Conservation (phyloP, 2,888 invertebrate species). For the Dusona sp. region DNA sequence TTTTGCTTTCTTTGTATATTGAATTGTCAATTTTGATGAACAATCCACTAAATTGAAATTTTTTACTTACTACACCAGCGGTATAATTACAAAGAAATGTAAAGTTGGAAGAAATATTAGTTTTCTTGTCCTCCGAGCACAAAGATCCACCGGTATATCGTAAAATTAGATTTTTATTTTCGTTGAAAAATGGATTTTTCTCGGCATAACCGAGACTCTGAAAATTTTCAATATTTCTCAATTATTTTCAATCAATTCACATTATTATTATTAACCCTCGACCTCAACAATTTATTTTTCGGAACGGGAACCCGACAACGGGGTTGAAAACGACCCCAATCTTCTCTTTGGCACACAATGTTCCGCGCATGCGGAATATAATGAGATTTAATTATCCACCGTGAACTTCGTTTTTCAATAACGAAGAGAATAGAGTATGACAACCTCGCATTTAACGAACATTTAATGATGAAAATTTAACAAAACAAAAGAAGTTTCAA, state of each 20-base stretch:
- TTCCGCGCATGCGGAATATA: no score
- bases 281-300: no score
- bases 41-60: neutral
- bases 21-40: neutral
- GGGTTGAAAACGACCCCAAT: no score
- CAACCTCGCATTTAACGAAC: no score
- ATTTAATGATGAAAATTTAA: no score
- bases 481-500: no score
- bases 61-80: slow-evolving; percentile 65
- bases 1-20: neutral
- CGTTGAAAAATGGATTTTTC: slow-evolving; percentile 72
- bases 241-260: neutral
- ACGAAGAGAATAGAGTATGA: no score
- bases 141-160: slow-evolving; percentile 75
- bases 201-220: slow-evolving; percentile 78
- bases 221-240: slow-evolving; percentile 49
- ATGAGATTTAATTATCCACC: no score
- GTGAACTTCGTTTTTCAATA: no score
- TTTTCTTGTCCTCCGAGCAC: slow-evolving; percentile 74
- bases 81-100: slow-evolving; percentile 74
- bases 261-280: neutral
- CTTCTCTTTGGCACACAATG: no score
- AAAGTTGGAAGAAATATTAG: slow-evolving; percentile 74
- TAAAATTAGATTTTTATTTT: slow-evolving; percentile 71
- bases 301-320: no score